A percentile compares a stretch with the other conserved stretches of the same genome.
Evolutionary conservation across 2,797 vertebrate genomes (phyloP).

Genomic region (Pseudochromis fuscus): DNA sequence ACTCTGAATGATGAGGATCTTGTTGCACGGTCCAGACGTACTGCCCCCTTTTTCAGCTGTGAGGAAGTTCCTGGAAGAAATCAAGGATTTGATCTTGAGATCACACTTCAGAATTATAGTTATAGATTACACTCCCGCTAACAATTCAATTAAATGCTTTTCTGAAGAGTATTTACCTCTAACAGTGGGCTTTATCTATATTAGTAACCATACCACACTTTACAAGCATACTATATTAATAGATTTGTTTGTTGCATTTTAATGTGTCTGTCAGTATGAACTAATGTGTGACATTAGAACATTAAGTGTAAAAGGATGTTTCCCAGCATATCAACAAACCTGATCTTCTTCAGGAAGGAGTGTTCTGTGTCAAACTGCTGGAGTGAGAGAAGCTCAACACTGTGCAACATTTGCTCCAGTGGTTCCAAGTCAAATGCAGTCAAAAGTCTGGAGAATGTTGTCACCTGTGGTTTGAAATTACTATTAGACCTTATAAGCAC

Average conservation of each 20-base stretch:
- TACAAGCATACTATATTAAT: too few relatives aligned
- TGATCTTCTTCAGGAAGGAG: constrained; percentile 92
- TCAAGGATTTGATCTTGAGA: not conserved
- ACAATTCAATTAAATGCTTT: not conserved
- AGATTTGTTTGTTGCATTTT: too few relatives aligned
- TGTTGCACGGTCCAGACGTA: constrained; percentile 68
- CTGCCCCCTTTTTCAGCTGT: constrained; percentile 38
- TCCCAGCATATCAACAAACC: constrained; percentile 81
- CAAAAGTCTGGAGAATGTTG: constrained; percentile 96
- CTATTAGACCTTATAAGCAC: constrained; percentile 7
- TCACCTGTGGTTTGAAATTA: constrained; percentile 84
- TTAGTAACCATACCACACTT: not conserved
- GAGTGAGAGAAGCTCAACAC: constrained; percentile 87
- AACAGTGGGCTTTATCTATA: too few relatives aligned
- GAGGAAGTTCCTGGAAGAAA: constrained; percentile 85
- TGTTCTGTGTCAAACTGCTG: constrained; percentile 96
- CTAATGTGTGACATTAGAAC: too few relatives aligned
- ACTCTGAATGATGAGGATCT: constrained; percentile 93
- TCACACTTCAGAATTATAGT: not conserved
- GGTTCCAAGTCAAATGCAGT: constrained; percentile 85
- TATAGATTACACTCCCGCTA: not conserved
- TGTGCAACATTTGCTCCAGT: constrained; percentile 75
- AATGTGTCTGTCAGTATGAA: too few relatives aligned
- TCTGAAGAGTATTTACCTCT: not conserved
- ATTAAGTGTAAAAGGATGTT: not conserved